Evolutionary conservation across 2,888 invertebrate genomes (phyloP), one percentile per base, ranked within the genome.

Genomic region (Drosophila multiciliata): DNA sequence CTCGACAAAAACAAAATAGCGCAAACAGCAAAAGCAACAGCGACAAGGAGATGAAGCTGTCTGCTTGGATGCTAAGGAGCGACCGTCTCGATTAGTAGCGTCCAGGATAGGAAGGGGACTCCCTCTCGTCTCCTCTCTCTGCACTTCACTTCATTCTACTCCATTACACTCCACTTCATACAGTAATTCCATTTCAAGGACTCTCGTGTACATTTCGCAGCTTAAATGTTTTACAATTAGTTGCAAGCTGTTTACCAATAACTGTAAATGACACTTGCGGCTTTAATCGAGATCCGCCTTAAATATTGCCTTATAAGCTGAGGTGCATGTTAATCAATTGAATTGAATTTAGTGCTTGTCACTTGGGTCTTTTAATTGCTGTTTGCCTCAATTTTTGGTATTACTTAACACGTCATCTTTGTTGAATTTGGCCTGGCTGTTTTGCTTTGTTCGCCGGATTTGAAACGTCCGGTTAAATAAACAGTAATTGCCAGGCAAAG

Each of bases 191-290:
- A 50, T 23, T 53, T 64, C 62, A 73, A 81, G 78, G 70, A 78
- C 69, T 67, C 50, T 67, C 58, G 73, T 62, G 38, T 36, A 73
- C 65, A 69, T 70, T 66, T 68, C 64, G 70, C 67, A 81, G 75
- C 74, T 81, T 78, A 78, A 80, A 60, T 69, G 65, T 63, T 61
- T 55, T 58, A 52, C 71, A 82, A 75, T 80, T 78, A 71, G 68
- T 54, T 66, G 66, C 20, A 50, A 64, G 42, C 55, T 78, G 60
- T 68, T 70, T 58, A 49, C n/a, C 53, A 53, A 63, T 69, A 78
- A 63, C 57, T 66, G 63, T 42, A 63, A 65, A 38, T 48, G 63
- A 52, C 62, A 42, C 54, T 57, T 8, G 33, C 1, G 32, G 49
- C 55, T 78, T 63, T 60, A 69, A 32, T n/a, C 8, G 3, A 40